Evolutionary conservation across 2,888 invertebrate species (phyloP), one percentile per base, ranked within the genome.

Genomic region (Scaptodrosophila latifasciaeformis): DNA sequence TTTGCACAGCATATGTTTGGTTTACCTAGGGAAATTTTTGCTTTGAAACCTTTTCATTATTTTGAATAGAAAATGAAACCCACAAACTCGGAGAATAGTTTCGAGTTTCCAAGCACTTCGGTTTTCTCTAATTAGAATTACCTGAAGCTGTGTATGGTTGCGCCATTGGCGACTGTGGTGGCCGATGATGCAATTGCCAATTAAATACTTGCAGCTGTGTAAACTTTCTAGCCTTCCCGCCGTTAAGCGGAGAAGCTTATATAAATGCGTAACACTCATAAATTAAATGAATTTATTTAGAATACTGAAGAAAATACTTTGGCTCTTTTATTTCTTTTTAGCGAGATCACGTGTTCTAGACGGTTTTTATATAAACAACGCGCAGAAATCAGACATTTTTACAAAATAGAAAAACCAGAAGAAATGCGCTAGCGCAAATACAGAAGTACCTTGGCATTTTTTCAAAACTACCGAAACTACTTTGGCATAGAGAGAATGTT

Each of bases 241-340:
- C 19, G 42, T 35, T 42, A 49, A 61, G 60, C 50, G 42, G 24
- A 54, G 13, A 13, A 64, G 46, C 56, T 46, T 71, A 51, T 52
- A 53, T 45, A 62, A 55, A 43, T 54, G 52, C n/a, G 44, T 39
- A 48, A 54, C 49, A 43, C 59, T 60, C 65, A 69, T 65, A 58
- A 61, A 62, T 49, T 39, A 30, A 21, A 5, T 13, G 43, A 49
- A 12, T 58, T 48, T 7, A 50, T 5, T 40, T 42, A 34, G 44
- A 47, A 31, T 35, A 31, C 19, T 18, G 42, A 12, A 49, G 40
- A 35, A 49, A 31, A 18, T 54, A 17, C 43, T 18, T 18, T n/a
- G 18, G 30, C 54, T 53, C 44, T 52, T 49, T 46, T 56, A 51
- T 50, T 54, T 55, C 43, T 50, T 18, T 60, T 50, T 60, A 24